These are phyloP conservation scores for Varecia variegata DNA, from an alignment of 2,797 vertebrate genomes.

Conservation along the genomic window DNA sequence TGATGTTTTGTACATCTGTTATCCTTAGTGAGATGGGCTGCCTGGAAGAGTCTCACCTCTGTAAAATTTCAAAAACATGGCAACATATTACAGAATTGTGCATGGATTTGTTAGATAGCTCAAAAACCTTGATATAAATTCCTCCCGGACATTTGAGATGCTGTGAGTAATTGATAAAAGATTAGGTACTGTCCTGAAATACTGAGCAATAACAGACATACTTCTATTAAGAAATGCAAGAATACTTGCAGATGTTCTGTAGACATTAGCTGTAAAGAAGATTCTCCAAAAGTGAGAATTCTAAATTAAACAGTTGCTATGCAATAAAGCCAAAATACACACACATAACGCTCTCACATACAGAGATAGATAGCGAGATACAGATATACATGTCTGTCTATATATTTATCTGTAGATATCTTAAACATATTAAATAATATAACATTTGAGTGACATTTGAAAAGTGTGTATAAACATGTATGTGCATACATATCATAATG, in stretches of 20 bases:
- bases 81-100: background rate
- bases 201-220: background rate
- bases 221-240: background rate
- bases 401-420: background rate
- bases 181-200: background rate
- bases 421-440: background rate
- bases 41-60: background rate
- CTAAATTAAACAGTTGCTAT: background rate
- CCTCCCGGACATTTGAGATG: background rate
- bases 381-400: accelerated
- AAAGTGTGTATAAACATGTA: background rate
- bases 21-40: background rate
- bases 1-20: background rate
- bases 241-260: background rate
- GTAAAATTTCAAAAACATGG: background rate
- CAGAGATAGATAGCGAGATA: background rate
- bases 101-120: background rate
- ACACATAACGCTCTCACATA: background rate
- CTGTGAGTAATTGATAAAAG: constrained; percentile 7
- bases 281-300: background rate
- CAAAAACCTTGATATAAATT: constrained; percentile 30
- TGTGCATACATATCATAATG: background rate
- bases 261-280: background rate
- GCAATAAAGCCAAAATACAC: background rate
- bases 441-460: background rate